Base-by-base conservation (phyloP, 2,113 vertebrate genomes). In the Plecotus auritus region DNA sequence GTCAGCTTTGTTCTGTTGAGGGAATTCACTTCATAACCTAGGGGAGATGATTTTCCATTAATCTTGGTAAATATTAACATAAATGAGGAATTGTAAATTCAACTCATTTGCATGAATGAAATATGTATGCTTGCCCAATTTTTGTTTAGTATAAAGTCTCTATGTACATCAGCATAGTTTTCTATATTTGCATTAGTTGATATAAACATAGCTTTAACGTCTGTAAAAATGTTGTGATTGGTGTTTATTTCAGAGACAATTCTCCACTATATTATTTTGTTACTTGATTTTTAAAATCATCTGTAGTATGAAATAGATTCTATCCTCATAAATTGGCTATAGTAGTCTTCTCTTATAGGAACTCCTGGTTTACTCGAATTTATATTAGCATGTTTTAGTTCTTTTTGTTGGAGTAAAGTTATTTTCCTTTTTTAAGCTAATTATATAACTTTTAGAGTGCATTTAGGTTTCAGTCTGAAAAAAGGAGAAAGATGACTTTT, bases 31-130 rank as follows among this genome's bases (percentile, higher is more conserved):
- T 96, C 94, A 96, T 97, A 97, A 96, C 95, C 81, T 92, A 92
- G 56, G 90, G 73, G 90, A 96, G 82, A 92, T 92, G 90, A 78
- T 97, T 96, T 97, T 97, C 80, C 91, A 87, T 97, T 97, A 95
- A 96, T 97, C 94, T 97, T 95, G 92, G 94, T 96, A 96, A 96
- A 97, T 97, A 97, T 97, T 97, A 97, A 92, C 97, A 94, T 96
- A 97, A 95, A 95, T 0, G 85, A 96, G 74, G 92, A 96, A 93
- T 95, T 95, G 81, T 91, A 88, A 97, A 94, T 95, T 95, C 45
- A 85, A 47, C 42, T 95, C n/a, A 95, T 97, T 96, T 97, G 85
- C 95, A 94, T 95, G 83, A 96, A 89, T 94, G 86, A 93, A 96
- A 95, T 97, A 90, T 89, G 66, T 70, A 85, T 81, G 82, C 80